Conservation (phyloP, 2,888 invertebrate genomes). For the Cetonia aurata region DNA sequence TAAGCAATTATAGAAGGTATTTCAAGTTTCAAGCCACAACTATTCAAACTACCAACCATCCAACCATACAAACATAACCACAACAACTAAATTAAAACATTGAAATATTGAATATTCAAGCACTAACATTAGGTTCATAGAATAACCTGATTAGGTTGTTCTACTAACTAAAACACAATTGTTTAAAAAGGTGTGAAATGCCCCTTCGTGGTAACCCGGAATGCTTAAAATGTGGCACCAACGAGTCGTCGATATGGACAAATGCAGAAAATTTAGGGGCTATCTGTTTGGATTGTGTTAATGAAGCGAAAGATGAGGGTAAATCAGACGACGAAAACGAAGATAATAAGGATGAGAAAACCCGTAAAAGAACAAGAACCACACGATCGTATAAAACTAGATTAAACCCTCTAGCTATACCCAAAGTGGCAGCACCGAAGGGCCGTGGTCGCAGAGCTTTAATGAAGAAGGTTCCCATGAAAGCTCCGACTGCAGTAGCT, state of each 20-base stretch:
- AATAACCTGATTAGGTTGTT: too few relatives aligned
- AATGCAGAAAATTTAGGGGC: constrained; percentile 78
- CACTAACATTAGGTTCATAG: too few relatives aligned
- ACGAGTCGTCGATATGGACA: constrained; percentile 82
- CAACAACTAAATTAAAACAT: too few relatives aligned
- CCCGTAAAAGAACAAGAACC: constrained; percentile 73
- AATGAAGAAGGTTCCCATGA: constrained; percentile 83
- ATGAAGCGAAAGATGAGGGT: constrained; percentile 67
- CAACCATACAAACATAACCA: too few relatives aligned
- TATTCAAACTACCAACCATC: too few relatives aligned
- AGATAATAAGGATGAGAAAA: constrained; percentile 65
- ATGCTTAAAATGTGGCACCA: constrained; percentile 78
- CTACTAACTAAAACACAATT: too few relatives aligned
- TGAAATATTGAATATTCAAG: too few relatives aligned
- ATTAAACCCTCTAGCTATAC: constrained; percentile 65
- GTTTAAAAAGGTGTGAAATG: constrained; percentile 53
- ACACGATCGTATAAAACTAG: constrained; percentile 68
- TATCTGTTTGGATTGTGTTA: constrained; percentile 82
- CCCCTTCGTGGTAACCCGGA: constrained; percentile 71
- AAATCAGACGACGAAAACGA: constrained; percentile 56
- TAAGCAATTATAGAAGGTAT: too few relatives aligned
- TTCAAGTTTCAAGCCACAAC: too few relatives aligned
- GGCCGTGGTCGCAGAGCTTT: constrained; percentile 83
- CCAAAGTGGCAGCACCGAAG: constrained; percentile 68
- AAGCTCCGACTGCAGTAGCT: constrained; percentile 84